A percentile compares a stretch with the other conserved stretches of the same genome.
Evolutionary conservation across 2,888 invertebrate species (phyloP).

Genomic region (Lissocephala sabroskyi): DNA sequence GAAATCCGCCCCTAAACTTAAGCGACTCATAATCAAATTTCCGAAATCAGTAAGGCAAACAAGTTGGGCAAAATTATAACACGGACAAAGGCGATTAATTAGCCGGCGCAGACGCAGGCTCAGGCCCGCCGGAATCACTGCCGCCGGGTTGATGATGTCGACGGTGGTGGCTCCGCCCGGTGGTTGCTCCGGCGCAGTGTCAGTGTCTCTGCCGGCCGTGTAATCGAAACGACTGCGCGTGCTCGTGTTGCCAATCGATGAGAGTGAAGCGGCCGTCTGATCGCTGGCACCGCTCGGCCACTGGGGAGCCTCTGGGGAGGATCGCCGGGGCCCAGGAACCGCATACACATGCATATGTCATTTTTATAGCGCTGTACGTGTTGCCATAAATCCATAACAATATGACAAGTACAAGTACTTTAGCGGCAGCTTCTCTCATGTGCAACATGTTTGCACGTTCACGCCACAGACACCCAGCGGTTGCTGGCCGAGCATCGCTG

Average conservation of each 20-base stretch:
- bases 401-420: constrained; percentile 71
- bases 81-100: constrained; percentile 62
- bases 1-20: constrained; percentile 45
- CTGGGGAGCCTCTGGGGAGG: too few species aligned
- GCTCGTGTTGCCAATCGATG: constrained; percentile 33
- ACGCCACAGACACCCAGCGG: constrained; percentile 39
- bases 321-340: constrained; percentile 15
- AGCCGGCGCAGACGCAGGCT: constrained; percentile 16
- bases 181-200: constrained; percentile 2
- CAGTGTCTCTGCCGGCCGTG: constrained; percentile 8
- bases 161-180: background rate
- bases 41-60: constrained; percentile 57
- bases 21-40: constrained; percentile 27
- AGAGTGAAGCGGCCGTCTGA: constrained; percentile 15
- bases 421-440: constrained; percentile 67
- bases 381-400: constrained; percentile 71
- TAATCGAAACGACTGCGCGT: constrained; percentile 45
- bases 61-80: constrained; percentile 52
- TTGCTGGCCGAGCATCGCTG: background rate
- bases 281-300: background rate
- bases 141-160: constrained; percentile 5
- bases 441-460: constrained; percentile 67
- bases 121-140: constrained; percentile 14
- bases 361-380: constrained; percentile 67
- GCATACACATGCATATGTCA: constrained; percentile 60